Evolutionary conservation across 2,888 invertebrate genomes (phyloP).

Genomic region (Agonopterix heracliana): DNA sequence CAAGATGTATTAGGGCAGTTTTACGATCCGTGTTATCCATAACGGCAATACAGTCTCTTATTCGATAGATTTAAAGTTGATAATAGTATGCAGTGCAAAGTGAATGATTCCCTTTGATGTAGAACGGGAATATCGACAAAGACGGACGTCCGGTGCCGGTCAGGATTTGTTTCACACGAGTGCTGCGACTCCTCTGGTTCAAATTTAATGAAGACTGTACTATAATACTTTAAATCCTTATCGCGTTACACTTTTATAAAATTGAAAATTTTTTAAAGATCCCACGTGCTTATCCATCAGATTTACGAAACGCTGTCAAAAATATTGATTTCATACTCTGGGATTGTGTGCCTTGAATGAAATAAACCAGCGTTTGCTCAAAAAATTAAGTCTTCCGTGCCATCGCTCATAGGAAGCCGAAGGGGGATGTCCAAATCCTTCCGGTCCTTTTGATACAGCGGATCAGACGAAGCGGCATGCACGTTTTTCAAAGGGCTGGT

Average conservation of each 20-base stretch:
- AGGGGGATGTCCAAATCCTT: conserved; percentile 49
- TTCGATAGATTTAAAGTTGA: conserved; percentile 43
- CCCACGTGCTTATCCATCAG: neutral
- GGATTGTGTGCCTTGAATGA: conserved; percentile 3
- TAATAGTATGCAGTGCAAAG: conserved; percentile 39
- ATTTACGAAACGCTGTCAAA: neutral
- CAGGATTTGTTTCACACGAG: conserved; percentile 74
- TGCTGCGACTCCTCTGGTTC: conserved; percentile 38
- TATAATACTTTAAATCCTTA: too few species aligned
- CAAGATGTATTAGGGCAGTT: conserved; percentile 59
- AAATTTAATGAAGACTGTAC: conserved; percentile 14
- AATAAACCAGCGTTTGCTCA: conserved; percentile 35
- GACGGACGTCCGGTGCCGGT: conserved; percentile 76
- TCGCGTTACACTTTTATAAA: too few species aligned
- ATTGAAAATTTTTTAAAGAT: neutral
- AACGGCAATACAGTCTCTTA: conserved; percentile 26
- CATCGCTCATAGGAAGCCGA: conserved; percentile 23
- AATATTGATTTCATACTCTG: too few species aligned
- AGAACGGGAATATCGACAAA: conserved; percentile 73
- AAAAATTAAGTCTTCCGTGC: conserved; percentile 35
- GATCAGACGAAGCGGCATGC: conserved; percentile 36
- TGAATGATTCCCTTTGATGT: conserved; percentile 67
- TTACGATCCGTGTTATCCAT: conserved; percentile 28
- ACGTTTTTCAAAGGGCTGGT: conserved; percentile 52
- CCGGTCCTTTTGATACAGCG: conserved; percentile 57